A percentile compares a stretch with the other conserved stretches of the same genome.
Evolutionary conservation across 92 coral and sea anemone genomes (phyloP).

Genomic region (Palythoa heliodiscus): DNA sequence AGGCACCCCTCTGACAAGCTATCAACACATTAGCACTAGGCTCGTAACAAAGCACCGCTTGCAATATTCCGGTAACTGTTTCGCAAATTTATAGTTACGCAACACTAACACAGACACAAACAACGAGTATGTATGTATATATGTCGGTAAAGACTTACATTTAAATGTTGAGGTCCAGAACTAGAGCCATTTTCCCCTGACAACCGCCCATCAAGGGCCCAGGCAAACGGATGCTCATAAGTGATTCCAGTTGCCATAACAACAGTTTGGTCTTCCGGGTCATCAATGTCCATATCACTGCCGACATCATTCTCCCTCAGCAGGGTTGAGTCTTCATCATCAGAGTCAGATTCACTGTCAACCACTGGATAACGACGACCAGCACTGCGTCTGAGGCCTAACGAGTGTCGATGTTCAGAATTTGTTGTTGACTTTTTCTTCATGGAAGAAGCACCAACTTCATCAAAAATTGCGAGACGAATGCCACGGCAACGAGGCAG

Average conservation of each 20-base stretch:
- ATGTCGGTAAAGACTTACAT: slow-evolving; percentile 42
- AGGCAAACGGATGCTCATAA: slow-evolving; percentile 87
- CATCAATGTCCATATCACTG: slow-evolving; percentile 80
- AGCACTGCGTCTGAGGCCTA: slow-evolving; percentile 20
- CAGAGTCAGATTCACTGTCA: slow-evolving; percentile 74
- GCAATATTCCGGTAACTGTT: too few species aligned
- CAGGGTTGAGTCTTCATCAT: slow-evolving; percentile 23
- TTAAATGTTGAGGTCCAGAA: slow-evolving; percentile 30
- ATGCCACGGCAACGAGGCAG: slow-evolving; percentile 64
- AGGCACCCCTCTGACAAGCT: too few species aligned
- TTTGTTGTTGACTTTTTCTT: slow-evolving; percentile 37
- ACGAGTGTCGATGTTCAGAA: slow-evolving; percentile 34
- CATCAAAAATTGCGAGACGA: slow-evolving; percentile 71
- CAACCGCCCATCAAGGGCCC: slow-evolving; percentile 89
- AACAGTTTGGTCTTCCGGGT: slow-evolving; percentile 71
- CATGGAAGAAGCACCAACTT: slow-evolving; percentile 46
- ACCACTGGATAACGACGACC: slow-evolving; percentile 44
- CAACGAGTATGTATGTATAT: too few species aligned
- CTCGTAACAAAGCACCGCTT: too few species aligned
- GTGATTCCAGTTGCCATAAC: slow-evolving; percentile 86
- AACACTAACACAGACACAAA: too few species aligned
- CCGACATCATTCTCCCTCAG: slow-evolving; percentile 52
- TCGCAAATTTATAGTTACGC: too few species aligned
- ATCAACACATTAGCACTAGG: too few species aligned
- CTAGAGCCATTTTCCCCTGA: slow-evolving; percentile 50